These are phyloP conservation scores for Suillia variegata DNA, from an alignment of 2,888 invertebrate species.

Conservation along the genomic window DNA sequence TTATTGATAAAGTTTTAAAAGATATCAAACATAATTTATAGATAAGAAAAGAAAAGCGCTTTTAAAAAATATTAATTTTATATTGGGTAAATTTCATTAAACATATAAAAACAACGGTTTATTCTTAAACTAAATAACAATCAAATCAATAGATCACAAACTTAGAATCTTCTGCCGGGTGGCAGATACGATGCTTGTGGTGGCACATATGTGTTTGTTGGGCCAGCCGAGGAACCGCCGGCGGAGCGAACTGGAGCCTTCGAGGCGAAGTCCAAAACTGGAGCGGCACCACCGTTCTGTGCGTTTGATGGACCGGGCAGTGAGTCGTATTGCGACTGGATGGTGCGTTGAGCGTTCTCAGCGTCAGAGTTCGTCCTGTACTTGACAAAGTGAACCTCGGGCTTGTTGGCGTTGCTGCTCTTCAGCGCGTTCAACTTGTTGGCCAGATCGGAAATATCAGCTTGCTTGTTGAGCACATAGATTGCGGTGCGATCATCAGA, in stretches of 20 bases:
- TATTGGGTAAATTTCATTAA: no score
- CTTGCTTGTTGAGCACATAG: constrained; percentile 52
- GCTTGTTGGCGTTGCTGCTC: constrained; percentile 38
- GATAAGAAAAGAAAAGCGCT: no score
- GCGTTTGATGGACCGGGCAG: constrained; percentile 43
- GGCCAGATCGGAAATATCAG: constrained; percentile 46
- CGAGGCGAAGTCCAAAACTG: constrained; percentile 3
- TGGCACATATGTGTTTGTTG: constrained; percentile 30
- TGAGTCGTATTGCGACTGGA: constrained; percentile 52
- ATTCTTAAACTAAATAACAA: constrained; percentile 30
- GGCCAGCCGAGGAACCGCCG: constrained; percentile 14
- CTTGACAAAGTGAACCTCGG: constrained; percentile 56
- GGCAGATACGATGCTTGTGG: constrained; percentile 33
- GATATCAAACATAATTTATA: no score
- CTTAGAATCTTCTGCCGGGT: constrained; percentile 34
- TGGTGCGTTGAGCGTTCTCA: constrained; percentile 50
- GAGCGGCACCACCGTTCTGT: constrained; percentile 41
- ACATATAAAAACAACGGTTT: background rate
- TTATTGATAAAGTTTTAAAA: no score
- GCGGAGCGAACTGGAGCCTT: constrained; percentile 4
- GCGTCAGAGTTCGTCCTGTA: constrained; percentile 55
- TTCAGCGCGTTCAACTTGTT: constrained; percentile 44
- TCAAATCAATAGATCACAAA: constrained; percentile 24
- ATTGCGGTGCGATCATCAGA: constrained; percentile 53
- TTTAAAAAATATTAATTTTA: no score